Evolutionary conservation across 2,888 invertebrate genomes (phyloP).

Genomic region (Adela reaumurella): DNA sequence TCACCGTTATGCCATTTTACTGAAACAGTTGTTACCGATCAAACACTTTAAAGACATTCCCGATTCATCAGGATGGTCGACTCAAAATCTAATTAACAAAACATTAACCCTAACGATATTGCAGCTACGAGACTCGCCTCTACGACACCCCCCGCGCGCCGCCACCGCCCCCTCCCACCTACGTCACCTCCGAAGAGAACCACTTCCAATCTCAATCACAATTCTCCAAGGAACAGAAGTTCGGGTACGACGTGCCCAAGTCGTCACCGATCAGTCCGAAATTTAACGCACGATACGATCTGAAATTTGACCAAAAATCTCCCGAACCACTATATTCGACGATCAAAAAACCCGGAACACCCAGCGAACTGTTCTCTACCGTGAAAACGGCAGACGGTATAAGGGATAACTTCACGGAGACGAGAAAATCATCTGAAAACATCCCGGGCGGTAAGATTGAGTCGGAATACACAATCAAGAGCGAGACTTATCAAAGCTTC

Average conservation of each 20-base stretch:
- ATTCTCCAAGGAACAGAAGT: slow-evolving; percentile 29
- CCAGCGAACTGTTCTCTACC: slow-evolving; percentile 22
- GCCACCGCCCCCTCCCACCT: slow-evolving; percentile 25
- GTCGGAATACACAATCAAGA: slow-evolving; percentile 36
- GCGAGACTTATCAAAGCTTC: slow-evolving; percentile 39
- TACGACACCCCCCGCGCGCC: slow-evolving; percentile 45
- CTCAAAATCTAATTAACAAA: slow-evolving; percentile 2
- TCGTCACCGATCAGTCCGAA: slow-evolving; percentile 40
- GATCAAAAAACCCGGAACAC: slow-evolving; percentile 26
- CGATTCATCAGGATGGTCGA: not conserved
- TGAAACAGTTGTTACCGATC: too few species aligned
- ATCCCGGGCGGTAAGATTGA: slow-evolving; percentile 45
- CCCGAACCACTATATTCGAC: slow-evolving; percentile 41
- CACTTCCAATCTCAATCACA: slow-evolving; percentile 26
- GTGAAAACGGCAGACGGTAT: slow-evolving; percentile 35
- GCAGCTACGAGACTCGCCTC: slow-evolving; percentile 52
- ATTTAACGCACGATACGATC: slow-evolving; percentile 43
- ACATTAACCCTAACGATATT: slow-evolving; percentile 16
- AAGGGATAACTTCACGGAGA: slow-evolving; percentile 40
- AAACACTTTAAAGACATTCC: not conserved
- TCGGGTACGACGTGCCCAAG: slow-evolving; percentile 31
- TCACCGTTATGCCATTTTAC: too few species aligned
- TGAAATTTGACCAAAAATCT: slow-evolving; percentile 38
- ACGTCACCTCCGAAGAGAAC: slow-evolving; percentile 28
- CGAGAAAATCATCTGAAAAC: slow-evolving; percentile 39